These are phyloP conservation scores for Ariopsis seemanni DNA, from an alignment of 2,113 vertebrate species.

Conservation along the genomic window DNA sequence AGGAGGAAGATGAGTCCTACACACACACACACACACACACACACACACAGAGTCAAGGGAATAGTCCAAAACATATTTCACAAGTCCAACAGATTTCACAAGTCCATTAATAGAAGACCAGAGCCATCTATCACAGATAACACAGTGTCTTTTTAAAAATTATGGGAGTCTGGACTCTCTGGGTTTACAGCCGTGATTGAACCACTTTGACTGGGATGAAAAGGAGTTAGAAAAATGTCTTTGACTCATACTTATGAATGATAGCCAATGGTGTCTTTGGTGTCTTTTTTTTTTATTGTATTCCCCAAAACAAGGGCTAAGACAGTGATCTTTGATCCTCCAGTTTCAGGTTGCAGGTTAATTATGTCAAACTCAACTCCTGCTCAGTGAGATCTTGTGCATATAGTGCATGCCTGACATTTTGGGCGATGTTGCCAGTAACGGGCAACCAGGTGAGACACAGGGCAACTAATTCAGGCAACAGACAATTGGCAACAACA, in stretches of 20 bases:
- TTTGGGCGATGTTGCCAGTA: no score
- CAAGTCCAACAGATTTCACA: conserved; percentile 27
- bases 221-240: neutral
- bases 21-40: conserved; percentile 20
- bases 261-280: neutral
- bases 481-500: no score
- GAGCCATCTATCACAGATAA: conserved; percentile 19
- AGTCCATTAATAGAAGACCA: conserved; percentile 25
- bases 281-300: neutral
- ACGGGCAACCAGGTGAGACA: no score
- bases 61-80: conserved; percentile 34
- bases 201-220: neutral
- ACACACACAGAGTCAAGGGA: conserved; percentile 15
- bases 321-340: neutral
- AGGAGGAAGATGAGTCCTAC: conserved; percentile 8
- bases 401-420: no score
- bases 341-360: neutral
- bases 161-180: neutral
- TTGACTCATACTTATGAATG: neutral
- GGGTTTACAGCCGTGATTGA: neutral
- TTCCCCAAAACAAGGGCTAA: neutral
- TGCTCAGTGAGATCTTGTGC: neutral
- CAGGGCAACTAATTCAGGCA: no score
- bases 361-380: neutral
- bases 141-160: neutral